These are phyloP conservation scores for Siniperca scherzeri DNA, from an alignment of 2,797 vertebrate species.

Conservation along the genomic window DNA sequence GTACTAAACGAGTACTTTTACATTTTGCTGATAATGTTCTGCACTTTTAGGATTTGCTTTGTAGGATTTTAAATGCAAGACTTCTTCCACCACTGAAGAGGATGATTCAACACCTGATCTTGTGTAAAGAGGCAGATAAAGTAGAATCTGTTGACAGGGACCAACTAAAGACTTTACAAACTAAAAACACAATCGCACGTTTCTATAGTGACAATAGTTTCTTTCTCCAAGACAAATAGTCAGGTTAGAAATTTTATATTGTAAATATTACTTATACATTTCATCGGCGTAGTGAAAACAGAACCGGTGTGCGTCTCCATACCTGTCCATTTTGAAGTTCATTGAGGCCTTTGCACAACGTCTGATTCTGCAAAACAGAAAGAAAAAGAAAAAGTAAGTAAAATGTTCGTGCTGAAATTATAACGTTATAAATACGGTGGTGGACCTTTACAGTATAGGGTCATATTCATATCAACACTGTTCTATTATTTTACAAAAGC, in stretches of 20 bases:
- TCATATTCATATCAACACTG: neutral
- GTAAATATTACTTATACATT: neutral
- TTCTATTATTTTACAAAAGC: neutral
- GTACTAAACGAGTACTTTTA: too few relatives aligned
- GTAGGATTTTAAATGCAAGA: too few relatives aligned
- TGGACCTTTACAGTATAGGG: neutral
- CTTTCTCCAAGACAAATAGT: neutral
- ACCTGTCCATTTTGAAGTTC: slow-evolving; percentile 78
- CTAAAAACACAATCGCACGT: too few relatives aligned
- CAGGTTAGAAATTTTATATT: neutral
- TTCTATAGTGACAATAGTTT: neutral
- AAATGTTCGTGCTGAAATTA: neutral
- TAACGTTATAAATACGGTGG: neutral
- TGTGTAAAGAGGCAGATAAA: too few relatives aligned
- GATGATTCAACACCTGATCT: too few relatives aligned
- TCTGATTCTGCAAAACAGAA: slow-evolving; percentile 66
- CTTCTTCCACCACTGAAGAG: too few relatives aligned
- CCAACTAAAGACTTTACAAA: too few relatives aligned
- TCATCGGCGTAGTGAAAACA: too few relatives aligned
- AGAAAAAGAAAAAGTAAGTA: neutral
- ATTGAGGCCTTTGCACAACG: slow-evolving; percentile 79
- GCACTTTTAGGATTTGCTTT: too few relatives aligned
- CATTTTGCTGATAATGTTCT: too few relatives aligned
- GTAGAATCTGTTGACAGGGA: too few relatives aligned
- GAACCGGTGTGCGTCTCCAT: neutral